Conservation (phyloP, 1,140 invertebrate species). For the Drosophila prosaltans region DNA sequence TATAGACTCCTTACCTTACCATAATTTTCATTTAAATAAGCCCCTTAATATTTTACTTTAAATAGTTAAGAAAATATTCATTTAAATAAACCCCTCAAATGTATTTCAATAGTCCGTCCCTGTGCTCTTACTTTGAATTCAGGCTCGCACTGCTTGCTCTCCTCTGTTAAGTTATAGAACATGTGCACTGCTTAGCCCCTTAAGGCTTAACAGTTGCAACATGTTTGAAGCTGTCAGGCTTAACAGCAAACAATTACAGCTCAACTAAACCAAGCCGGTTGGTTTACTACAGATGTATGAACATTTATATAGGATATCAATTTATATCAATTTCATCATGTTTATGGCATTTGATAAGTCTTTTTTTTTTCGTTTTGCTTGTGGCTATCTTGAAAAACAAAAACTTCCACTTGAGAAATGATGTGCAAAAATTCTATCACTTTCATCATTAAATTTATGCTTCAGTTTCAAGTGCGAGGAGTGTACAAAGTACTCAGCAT, state of each 20-base stretch:
- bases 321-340: slow-evolving; percentile 17
- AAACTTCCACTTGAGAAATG: slow-evolving; percentile 13
- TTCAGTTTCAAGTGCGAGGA: background rate
- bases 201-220: slow-evolving; percentile 31
- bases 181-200: slow-evolving; percentile 45
- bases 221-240: slow-evolving; percentile 33
- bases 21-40: no score
- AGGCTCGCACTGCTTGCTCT: slow-evolving; percentile 12
- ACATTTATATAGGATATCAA: slow-evolving; percentile 13
- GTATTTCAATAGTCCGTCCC: background rate
- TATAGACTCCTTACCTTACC: no score
- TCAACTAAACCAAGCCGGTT: no score
- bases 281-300: background rate
- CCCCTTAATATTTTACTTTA: no score
- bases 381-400: slow-evolving; percentile 28
- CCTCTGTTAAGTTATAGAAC: background rate
- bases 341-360: slow-evolving; percentile 17
- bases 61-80: no score
- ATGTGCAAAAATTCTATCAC: slow-evolving; percentile 12
- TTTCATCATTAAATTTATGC: slow-evolving; percentile 27
- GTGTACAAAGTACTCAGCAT: background rate
- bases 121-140: background rate
- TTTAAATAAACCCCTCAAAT: background rate
- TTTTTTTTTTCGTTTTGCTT: background rate
- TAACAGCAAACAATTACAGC: slow-evolving; percentile 25